phyloP scores from a whole-genome alignment of 2,797 vertebrate species.

The Anisognathus igniventris region DNA sequence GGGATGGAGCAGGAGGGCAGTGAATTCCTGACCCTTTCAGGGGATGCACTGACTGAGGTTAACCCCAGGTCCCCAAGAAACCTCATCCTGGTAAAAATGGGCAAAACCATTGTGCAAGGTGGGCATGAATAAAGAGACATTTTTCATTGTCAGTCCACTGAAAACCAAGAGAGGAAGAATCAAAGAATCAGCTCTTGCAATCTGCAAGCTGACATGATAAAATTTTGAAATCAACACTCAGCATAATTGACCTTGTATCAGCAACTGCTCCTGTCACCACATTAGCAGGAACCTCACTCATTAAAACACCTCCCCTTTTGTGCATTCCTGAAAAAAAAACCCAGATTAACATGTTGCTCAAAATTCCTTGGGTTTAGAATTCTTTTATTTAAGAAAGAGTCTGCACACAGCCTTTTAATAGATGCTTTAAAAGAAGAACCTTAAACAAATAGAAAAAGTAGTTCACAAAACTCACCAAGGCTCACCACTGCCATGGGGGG shows the following conservation, averaged over 20 bases:
- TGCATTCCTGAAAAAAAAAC: neutral
- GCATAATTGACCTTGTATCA: neutral
- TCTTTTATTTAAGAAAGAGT: neutral
- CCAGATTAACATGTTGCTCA: neutral
- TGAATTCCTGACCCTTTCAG: neutral
- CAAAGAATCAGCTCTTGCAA: neutral
- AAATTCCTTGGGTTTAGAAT: neutral
- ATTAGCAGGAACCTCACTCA: neutral
- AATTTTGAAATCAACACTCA: neutral
- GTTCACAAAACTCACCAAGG: neutral
- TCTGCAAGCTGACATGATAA: neutral
- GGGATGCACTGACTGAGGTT: fast-evolving
- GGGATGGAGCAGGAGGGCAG: neutral
- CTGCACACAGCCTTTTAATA: neutral
- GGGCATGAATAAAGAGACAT: neutral
- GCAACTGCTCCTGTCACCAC: neutral
- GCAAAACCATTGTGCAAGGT: neutral
- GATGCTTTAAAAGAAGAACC: neutral
- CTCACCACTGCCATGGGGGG: neutral
- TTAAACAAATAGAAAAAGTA: neutral
- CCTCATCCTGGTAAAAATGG: neutral
- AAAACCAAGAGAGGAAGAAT: neutral
- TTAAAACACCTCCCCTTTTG: neutral
- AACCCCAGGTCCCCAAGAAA: neutral
- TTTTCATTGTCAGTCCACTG: neutral